Percentiles rank a stretch among this genome's conserved stretches.
These are phyloP conservation scores for Pogonophryne albipinna DNA, from an alignment of 2,797 vertebrate species.

Conservation along the genomic window DNA sequence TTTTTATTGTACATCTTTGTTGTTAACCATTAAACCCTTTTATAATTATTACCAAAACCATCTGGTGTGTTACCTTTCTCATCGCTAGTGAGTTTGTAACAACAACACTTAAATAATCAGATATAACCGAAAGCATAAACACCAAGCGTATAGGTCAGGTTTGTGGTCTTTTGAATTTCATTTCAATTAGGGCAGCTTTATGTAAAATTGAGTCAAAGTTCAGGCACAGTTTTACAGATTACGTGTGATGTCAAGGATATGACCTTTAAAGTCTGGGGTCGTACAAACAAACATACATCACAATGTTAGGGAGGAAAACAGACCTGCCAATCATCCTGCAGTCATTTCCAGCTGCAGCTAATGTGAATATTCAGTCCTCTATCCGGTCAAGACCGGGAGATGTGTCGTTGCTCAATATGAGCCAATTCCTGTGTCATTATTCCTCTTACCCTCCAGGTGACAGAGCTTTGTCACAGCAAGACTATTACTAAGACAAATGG, in stretches of 20 bases:
- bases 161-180: slow-evolving; percentile 27
- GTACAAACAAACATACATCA: slow-evolving; percentile 28
- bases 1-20: too few species aligned
- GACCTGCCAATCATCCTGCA: slow-evolving; percentile 34
- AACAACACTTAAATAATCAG: neutral
- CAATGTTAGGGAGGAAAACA: slow-evolving; percentile 10
- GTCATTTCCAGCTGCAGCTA: slow-evolving; percentile 9
- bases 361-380: slow-evolving; percentile 1
- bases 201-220: slow-evolving; percentile 16
- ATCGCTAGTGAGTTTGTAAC: too few species aligned
- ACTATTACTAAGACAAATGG: slow-evolving; percentile 22
- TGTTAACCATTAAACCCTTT: too few species aligned
- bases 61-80: too few species aligned
- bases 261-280: slow-evolving; percentile 23
- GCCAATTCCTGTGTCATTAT: slow-evolving; percentile 40
- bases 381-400: slow-evolving; percentile 13
- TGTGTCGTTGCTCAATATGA: slow-evolving; percentile 19
- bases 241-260: slow-evolving; percentile 15
- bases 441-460: slow-evolving; percentile 8
- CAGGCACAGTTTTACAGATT: slow-evolving; percentile 16
- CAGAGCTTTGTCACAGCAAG: slow-evolving; percentile 17
- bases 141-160: slow-evolving; percentile 16
- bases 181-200: slow-evolving; percentile 36
- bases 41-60: too few species aligned
- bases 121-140: neutral